These are phyloP conservation scores for Pomatostomus ruficeps DNA, from an alignment of 2,113 vertebrate species.

Conservation along the genomic window DNA sequence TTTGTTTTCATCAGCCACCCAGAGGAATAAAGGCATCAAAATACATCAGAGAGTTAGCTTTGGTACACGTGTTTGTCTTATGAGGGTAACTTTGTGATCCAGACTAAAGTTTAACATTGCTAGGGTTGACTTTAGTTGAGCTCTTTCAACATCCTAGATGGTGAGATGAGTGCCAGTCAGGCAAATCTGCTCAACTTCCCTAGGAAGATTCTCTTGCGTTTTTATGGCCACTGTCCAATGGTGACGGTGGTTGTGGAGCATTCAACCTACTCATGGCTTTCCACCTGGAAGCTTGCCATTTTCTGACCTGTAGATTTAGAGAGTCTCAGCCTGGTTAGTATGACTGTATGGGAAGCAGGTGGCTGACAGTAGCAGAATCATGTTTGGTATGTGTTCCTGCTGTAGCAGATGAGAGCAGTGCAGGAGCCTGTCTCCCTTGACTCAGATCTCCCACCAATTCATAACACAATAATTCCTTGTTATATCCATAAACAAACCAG, in stretches of 20 bases:
- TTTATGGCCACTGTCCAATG: neutral
- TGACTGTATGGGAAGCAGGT: neutral
- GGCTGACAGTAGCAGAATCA: neutral
- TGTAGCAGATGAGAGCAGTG: neutral
- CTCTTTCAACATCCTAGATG: neutral
- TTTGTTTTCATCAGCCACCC: neutral
- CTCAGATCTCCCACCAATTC: neutral
- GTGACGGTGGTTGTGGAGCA: neutral
- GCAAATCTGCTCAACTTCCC: neutral
- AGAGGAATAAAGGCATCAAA: neutral
- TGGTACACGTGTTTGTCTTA: neutral
- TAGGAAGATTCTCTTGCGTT: neutral
- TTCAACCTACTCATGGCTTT: neutral
- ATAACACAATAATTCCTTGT: neutral
- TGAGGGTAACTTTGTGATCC: neutral
- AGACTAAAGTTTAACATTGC: neutral
- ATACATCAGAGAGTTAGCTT: neutral
- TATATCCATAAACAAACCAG: too few species aligned
- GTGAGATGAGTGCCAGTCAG: neutral
- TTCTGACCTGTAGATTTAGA: neutral
- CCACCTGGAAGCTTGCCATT: neutral
- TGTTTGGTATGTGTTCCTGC: neutral
- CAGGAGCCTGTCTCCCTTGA: neutral
- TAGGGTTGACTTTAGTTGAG: neutral
- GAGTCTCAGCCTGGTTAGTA: neutral